A percentile compares a stretch with the other conserved stretches of the same genome.
Evolutionary conservation across 1,140 invertebrate species (phyloP).

Genomic region (Mactra quadrangularis): DNA sequence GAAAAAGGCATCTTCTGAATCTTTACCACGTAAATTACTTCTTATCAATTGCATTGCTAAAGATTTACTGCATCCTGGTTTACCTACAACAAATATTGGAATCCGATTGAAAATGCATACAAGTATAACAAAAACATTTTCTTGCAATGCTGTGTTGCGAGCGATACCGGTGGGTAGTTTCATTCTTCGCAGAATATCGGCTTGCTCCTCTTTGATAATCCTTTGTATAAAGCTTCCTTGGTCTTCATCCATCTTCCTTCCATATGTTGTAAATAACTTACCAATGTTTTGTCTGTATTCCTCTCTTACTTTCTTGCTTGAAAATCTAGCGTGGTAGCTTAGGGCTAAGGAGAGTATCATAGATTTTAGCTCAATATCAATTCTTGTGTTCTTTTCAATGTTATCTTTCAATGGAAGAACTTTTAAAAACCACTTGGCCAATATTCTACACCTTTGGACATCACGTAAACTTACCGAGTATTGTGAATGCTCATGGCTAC

Average conservation of each 20-base stretch:
- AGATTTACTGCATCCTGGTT: constrained; percentile 79
- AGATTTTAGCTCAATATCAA: constrained; percentile 13
- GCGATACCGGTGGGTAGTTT: constrained; percentile 59
- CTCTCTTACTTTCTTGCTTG: constrained; percentile 38
- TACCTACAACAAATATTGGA: constrained; percentile 78
- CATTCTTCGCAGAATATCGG: constrained; percentile 61
- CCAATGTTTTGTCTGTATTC: constrained; percentile 59
- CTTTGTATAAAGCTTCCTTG: constrained; percentile 8
- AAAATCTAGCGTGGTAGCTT: constrained; percentile 73
- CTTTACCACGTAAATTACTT: constrained; percentile 72
- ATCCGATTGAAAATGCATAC: constrained; percentile 75
- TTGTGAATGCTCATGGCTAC: constrained; percentile 27
- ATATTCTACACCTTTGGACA: constrained; percentile 54
- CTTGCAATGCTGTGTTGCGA: constrained; percentile 72
- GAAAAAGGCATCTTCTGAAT: constrained; percentile 69
- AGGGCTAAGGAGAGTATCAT: constrained; percentile 70
- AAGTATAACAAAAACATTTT: constrained; percentile 79
- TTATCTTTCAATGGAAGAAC: constrained; percentile 37
- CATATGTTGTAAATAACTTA: constrained; percentile 37
- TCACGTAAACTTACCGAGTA: constrained; percentile 66
- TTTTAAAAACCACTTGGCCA: constrained; percentile 63
- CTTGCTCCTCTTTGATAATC: constrained; percentile 59
- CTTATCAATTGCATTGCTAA: constrained; percentile 73
- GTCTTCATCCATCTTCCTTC: neutral
- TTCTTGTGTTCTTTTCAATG: neutral